Conservation (phyloP, 2,888 invertebrate species). For the Caenorhabditis panamensis region DNA sequence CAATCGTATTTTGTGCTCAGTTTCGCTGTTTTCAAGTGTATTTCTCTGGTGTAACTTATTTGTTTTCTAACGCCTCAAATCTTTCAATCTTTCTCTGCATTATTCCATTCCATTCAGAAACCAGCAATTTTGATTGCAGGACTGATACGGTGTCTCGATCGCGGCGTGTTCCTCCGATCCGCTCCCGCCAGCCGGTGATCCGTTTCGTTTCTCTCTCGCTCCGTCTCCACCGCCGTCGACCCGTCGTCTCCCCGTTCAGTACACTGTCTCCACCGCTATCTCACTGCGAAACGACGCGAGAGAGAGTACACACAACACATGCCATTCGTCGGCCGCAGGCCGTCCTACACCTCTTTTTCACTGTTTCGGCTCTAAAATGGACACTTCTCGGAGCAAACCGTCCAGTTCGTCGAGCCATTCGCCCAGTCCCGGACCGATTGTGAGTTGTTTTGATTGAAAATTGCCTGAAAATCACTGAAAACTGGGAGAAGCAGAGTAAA, state of each 20-base stretch:
- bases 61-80: too few species aligned
- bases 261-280: slow-evolving; percentile 34
- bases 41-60: too few species aligned
- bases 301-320: slow-evolving; percentile 42
- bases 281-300: slow-evolving; percentile 40
- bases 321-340: slow-evolving; percentile 34
- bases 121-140: not conserved
- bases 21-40: too few species aligned
- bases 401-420: slow-evolving; percentile 48
- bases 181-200: slow-evolving; percentile 16
- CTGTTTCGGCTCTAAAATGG: slow-evolving; percentile 33
- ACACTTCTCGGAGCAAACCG: slow-evolving; percentile 43
- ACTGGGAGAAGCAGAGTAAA: not conserved
- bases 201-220: slow-evolving; percentile 10
- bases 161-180: not conserved
- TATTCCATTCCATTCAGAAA: not conserved
- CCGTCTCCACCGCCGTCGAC: not conserved
- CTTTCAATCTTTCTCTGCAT: too few species aligned
- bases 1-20: too few species aligned
- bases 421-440: slow-evolving; percentile 39
- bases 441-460: slow-evolving; percentile 27
- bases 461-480: slow-evolving; percentile 7
- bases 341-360: slow-evolving; percentile 20
- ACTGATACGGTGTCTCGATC: slow-evolving; percentile 8
- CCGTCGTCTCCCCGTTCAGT: slow-evolving; percentile 8